Percentiles rank a stretch among this genome's conserved stretches.
These are phyloP conservation scores for Charina bottae DNA, from an alignment of 2,113 vertebrate genomes.

Conservation along the genomic window DNA sequence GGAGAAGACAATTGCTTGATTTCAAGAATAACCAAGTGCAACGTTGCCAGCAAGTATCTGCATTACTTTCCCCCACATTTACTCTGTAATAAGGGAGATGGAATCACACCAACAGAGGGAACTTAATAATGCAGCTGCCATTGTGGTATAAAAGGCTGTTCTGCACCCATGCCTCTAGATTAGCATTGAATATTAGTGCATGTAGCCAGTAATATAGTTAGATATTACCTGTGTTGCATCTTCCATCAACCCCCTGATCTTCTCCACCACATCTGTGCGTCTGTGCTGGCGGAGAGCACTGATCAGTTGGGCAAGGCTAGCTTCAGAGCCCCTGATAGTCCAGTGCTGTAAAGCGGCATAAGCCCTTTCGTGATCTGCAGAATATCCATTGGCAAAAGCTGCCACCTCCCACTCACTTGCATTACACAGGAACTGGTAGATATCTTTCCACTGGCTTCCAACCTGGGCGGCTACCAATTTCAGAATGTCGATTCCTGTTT, in stretches of 20 bases:
- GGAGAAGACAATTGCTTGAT: neutral
- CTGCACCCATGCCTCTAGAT: neutral
- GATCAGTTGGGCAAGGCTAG: conserved; percentile 96
- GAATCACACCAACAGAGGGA: neutral
- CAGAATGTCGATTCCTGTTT: conserved; percentile 91
- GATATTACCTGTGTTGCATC: conserved; percentile 86
- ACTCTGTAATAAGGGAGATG: neutral
- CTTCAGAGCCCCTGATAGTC: conserved; percentile 91
- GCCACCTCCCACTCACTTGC: conserved; percentile 91
- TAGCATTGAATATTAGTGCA: neutral
- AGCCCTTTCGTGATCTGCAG: conserved; percentile 87
- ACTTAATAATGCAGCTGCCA: neutral
- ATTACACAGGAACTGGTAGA: conserved; percentile 92
- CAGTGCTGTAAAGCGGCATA: conserved; percentile 95
- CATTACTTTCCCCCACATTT: neutral
- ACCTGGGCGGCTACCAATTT: conserved; percentile 93
- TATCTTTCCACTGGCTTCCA: conserved; percentile 93
- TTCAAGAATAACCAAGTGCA: neutral
- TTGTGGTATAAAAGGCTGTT: neutral
- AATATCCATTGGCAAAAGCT: conserved; percentile 89
- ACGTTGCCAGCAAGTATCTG: neutral
- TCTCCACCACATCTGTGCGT: conserved; percentile 94
- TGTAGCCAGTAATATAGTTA: neutral
- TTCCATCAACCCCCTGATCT: conserved; percentile 94
- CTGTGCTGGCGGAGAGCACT: conserved; percentile 89